These are phyloP conservation scores for Prunella fulvescens DNA, from an alignment of 2,113 vertebrate genomes.

Conservation along the genomic window DNA sequence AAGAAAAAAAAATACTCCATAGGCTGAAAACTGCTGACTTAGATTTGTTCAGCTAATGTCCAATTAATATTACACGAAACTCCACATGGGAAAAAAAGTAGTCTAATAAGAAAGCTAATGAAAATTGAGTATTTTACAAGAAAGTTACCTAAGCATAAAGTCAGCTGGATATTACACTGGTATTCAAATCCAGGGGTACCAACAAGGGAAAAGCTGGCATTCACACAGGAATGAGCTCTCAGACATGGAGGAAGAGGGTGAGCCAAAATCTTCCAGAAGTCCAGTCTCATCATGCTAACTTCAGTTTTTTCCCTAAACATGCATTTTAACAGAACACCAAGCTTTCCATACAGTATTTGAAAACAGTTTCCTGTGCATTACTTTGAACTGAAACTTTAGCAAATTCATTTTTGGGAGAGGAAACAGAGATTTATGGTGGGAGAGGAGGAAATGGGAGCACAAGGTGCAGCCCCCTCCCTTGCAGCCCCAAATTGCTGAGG, in stretches of 20 bases:
- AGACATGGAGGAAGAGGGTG: fast-evolving
- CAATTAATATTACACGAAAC: conserved; percentile 4
- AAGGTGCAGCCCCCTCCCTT: neutral
- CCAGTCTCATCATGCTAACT: neutral
- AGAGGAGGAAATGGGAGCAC: neutral
- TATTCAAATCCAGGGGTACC: neutral
- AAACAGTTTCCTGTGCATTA: neutral
- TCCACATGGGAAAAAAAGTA: neutral
- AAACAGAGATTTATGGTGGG: fast-evolving
- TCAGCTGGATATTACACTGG: neutral
- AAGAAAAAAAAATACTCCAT: neutral
- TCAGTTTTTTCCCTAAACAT: neutral
- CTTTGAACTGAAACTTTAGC: neutral
- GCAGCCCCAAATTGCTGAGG: neutral
- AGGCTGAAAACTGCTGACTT: conserved; percentile 9
- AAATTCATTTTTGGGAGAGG: neutral
- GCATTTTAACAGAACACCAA: neutral
- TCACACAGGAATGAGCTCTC: neutral
- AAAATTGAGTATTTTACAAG: conserved; percentile 24
- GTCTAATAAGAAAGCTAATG: conserved; percentile 13
- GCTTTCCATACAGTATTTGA: neutral
- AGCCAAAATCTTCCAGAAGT: neutral
- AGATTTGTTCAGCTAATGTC: neutral
- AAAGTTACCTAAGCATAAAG: conserved; percentile 3
- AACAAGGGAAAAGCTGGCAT: neutral